Percentiles rank a stretch among this genome's conserved stretches.
These are phyloP conservation scores for Epistrophe grossulariae DNA, from an alignment of 2,888 invertebrate genomes.

Conservation along the genomic window DNA sequence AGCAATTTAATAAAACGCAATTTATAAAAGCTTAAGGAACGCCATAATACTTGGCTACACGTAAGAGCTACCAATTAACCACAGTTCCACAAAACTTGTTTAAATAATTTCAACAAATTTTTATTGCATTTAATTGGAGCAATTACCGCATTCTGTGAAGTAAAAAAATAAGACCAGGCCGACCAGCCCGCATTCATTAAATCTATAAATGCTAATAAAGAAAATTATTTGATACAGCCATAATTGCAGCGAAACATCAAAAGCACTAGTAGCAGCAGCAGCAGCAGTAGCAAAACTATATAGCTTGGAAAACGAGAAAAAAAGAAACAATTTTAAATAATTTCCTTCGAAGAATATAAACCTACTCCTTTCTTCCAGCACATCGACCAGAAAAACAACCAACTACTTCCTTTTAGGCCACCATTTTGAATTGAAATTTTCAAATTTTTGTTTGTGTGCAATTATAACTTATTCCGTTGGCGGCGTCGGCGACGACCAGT, in stretches of 20 bases:
- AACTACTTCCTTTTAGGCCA: conserved; percentile 71
- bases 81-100: conserved; percentile 66
- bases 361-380: conserved; percentile 64
- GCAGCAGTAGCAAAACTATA: conserved; percentile 31
- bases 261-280: conserved; percentile 41
- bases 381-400: conserved; percentile 54
- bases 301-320: conserved; percentile 22
- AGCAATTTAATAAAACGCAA: conserved; percentile 15
- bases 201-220: conserved; percentile 74
- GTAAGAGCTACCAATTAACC: conserved; percentile 40
- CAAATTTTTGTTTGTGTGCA: conserved; percentile 72
- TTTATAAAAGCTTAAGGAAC: conserved; percentile 28
- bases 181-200: conserved; percentile 68
- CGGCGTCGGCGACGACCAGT: conserved; percentile 62
- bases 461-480: conserved; percentile 72
- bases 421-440: conserved; percentile 73
- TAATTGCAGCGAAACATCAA: conserved; percentile 69
- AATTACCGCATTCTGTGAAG: conserved; percentile 65
- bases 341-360: conserved; percentile 69
- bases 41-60: conserved; percentile 18
- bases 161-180: conserved; percentile 47
- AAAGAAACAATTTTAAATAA: conserved; percentile 58
- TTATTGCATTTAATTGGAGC: conserved; percentile 68
- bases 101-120: conserved; percentile 66
- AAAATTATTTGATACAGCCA: conserved; percentile 71